phyloP scores from a whole-genome alignment of 2,797 vertebrate genomes.

The Eulemur albifrons region DNA sequence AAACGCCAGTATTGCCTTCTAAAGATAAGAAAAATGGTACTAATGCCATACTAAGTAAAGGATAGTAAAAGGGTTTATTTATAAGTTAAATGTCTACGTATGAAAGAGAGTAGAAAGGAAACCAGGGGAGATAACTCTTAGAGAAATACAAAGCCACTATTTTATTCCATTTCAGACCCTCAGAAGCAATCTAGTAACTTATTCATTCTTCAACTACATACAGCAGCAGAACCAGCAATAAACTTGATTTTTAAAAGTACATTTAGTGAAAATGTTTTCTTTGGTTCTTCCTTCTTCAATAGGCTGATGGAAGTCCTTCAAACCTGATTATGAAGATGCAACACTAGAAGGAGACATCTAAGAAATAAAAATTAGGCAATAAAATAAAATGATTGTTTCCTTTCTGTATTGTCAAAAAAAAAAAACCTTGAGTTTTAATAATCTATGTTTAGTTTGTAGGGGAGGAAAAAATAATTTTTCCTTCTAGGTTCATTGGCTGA shows the following conservation, averaged over 20 bases:
- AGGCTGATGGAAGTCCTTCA: neutral
- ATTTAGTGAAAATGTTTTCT: neutral
- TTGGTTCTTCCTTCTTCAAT: neutral
- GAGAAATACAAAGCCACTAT: neutral
- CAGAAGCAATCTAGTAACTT: neutral
- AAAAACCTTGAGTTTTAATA: neutral
- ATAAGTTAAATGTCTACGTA: neutral
- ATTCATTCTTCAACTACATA: neutral
- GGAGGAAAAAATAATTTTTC: neutral
- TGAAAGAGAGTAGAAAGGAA: neutral
- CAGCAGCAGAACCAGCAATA: neutral
- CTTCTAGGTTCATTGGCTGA: neutral
- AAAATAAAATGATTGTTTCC: neutral
- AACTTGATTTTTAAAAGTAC: conserved; percentile 13
- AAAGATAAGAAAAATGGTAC: neutral
- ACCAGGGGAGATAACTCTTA: neutral
- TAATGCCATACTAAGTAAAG: neutral
- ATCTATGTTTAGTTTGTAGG: neutral
- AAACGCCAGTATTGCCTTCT: neutral
- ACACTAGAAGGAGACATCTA: neutral
- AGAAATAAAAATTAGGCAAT: neutral
- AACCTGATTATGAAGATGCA: neutral
- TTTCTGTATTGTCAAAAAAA: neutral
- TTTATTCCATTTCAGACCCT: conserved; percentile 43
- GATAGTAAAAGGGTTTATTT: neutral